phyloP scores from a whole-genome alignment of 2,797 vertebrate genomes.

The Enteromius treurensis region DNA sequence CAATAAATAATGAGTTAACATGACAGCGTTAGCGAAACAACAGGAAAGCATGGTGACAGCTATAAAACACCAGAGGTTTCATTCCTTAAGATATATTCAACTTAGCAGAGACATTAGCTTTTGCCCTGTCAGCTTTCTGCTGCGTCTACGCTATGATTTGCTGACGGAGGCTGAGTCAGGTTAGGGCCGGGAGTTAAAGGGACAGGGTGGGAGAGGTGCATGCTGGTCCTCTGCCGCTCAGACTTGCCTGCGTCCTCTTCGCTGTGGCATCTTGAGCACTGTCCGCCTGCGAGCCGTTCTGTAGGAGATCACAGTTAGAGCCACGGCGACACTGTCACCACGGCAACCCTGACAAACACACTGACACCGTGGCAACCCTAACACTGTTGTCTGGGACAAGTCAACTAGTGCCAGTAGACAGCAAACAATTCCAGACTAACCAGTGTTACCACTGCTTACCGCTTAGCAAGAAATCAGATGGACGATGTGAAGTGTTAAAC shows the following conservation, averaged over 20 bases:
- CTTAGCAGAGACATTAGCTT: neutral
- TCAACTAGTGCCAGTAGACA: neutral
- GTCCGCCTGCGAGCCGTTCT: slow-evolving; percentile 78
- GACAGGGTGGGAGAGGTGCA: slow-evolving; percentile 62
- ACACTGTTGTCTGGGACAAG: slow-evolving; percentile 10
- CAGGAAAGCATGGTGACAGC: neutral
- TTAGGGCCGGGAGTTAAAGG: slow-evolving; percentile 47
- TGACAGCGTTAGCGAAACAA: neutral
- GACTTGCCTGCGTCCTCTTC: slow-evolving; percentile 84
- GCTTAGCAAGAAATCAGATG: neutral
- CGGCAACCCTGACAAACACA: slow-evolving; percentile 9
- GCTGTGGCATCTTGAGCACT: slow-evolving; percentile 78
- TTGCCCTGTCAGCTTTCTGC: slow-evolving; percentile 17
- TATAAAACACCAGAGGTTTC: neutral
- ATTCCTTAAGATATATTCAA: neutral
- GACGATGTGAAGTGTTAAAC: neutral
- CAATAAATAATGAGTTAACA: neutral
- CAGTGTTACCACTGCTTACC: neutral
- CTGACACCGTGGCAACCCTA: slow-evolving; percentile 16
- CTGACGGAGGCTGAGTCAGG: slow-evolving; percentile 34
- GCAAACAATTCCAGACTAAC: neutral
- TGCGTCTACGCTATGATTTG: slow-evolving; percentile 32
- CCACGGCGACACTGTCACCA: slow-evolving; percentile 57
- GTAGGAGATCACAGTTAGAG: slow-evolving; percentile 80
- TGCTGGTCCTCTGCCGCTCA: slow-evolving; percentile 74